Evolutionary conservation across 1,140 invertebrate species (phyloP).

Genomic region (Ridgeia piscesae): DNA sequence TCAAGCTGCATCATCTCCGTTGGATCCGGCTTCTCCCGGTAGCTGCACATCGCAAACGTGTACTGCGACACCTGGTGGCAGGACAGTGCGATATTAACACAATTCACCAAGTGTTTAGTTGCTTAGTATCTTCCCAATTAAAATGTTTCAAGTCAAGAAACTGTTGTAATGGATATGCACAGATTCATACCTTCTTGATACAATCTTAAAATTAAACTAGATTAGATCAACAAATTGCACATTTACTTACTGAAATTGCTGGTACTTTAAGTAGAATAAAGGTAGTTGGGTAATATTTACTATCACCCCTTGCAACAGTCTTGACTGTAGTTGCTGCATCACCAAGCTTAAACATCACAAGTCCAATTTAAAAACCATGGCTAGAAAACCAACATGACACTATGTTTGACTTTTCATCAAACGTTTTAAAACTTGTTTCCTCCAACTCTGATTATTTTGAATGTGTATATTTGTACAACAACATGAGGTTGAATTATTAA

Average conservation of each 20-base stretch:
- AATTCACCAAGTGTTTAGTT: neutral
- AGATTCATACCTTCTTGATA: neutral
- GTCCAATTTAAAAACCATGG: too few relatives aligned
- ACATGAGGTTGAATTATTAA: too few relatives aligned
- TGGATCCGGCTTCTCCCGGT: slow-evolving; percentile 97
- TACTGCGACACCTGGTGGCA: slow-evolving; percentile 80
- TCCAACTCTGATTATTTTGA: too few relatives aligned
- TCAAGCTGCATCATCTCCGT: slow-evolving; percentile 99
- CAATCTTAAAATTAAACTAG: neutral
- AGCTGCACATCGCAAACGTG: slow-evolving; percentile 99
- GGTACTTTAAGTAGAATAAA: neutral
- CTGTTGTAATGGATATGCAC: neutral
- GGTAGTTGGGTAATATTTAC: neutral
- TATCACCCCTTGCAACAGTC: neutral
- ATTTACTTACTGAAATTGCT: neutral
- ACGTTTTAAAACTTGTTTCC: too few relatives aligned
- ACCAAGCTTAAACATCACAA: too few relatives aligned
- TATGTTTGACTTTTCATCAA: too few relatives aligned
- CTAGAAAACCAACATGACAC: too few relatives aligned
- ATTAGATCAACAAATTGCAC: neutral
- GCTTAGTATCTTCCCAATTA: neutral
- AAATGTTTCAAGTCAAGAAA: slow-evolving; percentile 27
- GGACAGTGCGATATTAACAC: neutral
- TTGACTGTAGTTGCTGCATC: too few relatives aligned
- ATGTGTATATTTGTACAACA: too few relatives aligned